Base-by-base conservation (phyloP, 37 sponge, comb jelly and placozoan species). In the Agelas oroides region DNA sequence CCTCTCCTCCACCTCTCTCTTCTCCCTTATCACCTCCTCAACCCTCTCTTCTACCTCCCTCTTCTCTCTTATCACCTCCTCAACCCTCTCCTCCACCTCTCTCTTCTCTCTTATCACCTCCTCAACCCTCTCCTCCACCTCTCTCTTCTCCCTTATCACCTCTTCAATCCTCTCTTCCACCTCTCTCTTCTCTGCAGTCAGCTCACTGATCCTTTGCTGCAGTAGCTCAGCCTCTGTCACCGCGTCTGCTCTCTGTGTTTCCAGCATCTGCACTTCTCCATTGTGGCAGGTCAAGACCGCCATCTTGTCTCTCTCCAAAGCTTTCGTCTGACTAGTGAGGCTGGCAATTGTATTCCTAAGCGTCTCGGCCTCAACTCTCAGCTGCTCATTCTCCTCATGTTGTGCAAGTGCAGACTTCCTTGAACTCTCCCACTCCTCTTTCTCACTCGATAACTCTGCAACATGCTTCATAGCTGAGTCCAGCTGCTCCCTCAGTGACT, bases 191-290 rank as follows among this genome's bases (percentile, higher is more conserved):
- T 78, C 78, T 30, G 19, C 25, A 11, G 71, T 86, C 36, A 86
- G 80, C 53, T 86, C 87, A 36, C 72, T 70, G 73, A 86, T 86
- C 37, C 87, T 71, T 5, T 53, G 53, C 53, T 71, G 65, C 57
- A 86, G 66, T 11, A 79, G 78, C 74, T 78, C 80, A 19, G 41
- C 63, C 77, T 76, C 77, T 16, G 60, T 59, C 31, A 77, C 30
- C 6, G 58, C 65, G 19, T 85, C 70, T 14, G n/a, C 36, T 20
- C 38, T 53, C 23, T 21, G 16, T 20, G 35, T 52, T 2, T 55
- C 82, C 53, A 72, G 73, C 1, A 19, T 18, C 24, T 71, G 15
- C 11, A 34, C 37, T 5, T 71, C 37, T 17, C 0, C 15, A 40
- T 71, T 17, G 25, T 30, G 57, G 28, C 21, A 30, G 75, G 23